phyloP scores from a whole-genome alignment of 2,888 invertebrate genomes.

The Nomada hirtipes region DNA sequence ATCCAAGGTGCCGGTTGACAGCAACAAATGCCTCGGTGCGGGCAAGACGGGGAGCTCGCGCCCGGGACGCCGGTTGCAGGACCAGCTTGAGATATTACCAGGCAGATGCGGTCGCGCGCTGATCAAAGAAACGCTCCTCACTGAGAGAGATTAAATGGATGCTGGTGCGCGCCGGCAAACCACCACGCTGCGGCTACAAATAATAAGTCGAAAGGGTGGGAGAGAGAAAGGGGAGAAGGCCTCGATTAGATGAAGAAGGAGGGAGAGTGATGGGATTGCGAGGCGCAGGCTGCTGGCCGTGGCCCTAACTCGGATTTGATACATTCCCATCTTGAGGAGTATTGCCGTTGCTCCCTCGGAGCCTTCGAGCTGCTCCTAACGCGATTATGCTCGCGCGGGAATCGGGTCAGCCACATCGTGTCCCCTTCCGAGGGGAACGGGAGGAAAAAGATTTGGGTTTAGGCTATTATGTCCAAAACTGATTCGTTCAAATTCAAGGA shows the following conservation, averaged over 20 bases:
- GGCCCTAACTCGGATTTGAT: conserved; percentile 79
- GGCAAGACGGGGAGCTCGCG: conserved; percentile 83
- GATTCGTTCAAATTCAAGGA: no score
- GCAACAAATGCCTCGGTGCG: conserved; percentile 82
- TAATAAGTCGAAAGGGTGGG: conserved; percentile 75
- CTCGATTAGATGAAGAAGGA: conserved; percentile 12
- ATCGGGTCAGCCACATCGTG: conserved; percentile 18
- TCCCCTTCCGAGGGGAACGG: not conserved
- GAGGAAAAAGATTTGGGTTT: not conserved
- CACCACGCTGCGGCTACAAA: conserved; percentile 81
- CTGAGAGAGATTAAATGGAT: conserved; percentile 83
- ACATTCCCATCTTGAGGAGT: conserved; percentile 73
- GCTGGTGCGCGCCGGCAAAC: conserved; percentile 80
- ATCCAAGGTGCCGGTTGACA: conserved; percentile 80
- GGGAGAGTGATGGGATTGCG: conserved; percentile 41
- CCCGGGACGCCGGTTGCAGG: conserved; percentile 81
- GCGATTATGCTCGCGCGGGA: conserved; percentile 33
- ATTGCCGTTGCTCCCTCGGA: conserved; percentile 60
- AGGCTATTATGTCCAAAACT: no score
- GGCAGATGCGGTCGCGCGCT: conserved; percentile 84
- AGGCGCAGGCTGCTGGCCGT: conserved; percentile 47
- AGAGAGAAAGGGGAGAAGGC: conserved; percentile 27
- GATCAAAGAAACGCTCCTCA: conserved; percentile 83
- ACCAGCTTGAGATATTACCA: conserved; percentile 82
- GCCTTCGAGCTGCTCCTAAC: conserved; percentile 24